phyloP scores from a whole-genome alignment of 2,113 vertebrate genomes.

The Mobula birostris region DNA sequence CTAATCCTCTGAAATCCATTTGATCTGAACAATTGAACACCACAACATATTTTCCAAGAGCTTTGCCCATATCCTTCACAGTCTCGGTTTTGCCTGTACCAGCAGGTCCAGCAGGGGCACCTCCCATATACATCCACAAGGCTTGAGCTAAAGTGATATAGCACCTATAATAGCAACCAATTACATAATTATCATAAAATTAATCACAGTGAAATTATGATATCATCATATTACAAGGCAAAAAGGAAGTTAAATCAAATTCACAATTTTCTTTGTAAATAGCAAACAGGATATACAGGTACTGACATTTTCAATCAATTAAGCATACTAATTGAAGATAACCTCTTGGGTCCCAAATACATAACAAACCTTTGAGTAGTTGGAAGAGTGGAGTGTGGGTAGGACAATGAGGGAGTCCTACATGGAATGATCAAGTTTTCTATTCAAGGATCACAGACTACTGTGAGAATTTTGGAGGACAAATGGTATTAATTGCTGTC shows the following conservation, averaged over 20 bases:
- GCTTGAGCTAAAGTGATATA: conserved; percentile 80
- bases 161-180: conserved; percentile 58
- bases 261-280: too few species aligned
- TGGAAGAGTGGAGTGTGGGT: too few species aligned
- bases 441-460: too few species aligned
- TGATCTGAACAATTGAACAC: conserved; percentile 86
- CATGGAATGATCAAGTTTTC: too few species aligned
- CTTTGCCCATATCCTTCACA: conserved; percentile 79
- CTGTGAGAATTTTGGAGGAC: too few species aligned
- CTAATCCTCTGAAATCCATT: conserved; percentile 83
- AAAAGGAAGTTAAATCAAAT: background rate
- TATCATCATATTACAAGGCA: background rate
- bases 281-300: too few species aligned
- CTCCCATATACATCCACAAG: conserved; percentile 80
- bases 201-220: background rate
- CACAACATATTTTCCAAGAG: conserved; percentile 74
- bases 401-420: too few species aligned
- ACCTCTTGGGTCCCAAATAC: background rate
- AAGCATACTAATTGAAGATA: background rate
- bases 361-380: background rate
- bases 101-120: conserved; percentile 76
- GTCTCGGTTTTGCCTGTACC: conserved; percentile 88
- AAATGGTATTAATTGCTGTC: too few species aligned
- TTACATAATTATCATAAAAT: background rate
- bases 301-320: background rate